Evolutionary conservation across 2,888 invertebrate genomes (phyloP).

Genomic region (Pterobdella sp.): DNA sequence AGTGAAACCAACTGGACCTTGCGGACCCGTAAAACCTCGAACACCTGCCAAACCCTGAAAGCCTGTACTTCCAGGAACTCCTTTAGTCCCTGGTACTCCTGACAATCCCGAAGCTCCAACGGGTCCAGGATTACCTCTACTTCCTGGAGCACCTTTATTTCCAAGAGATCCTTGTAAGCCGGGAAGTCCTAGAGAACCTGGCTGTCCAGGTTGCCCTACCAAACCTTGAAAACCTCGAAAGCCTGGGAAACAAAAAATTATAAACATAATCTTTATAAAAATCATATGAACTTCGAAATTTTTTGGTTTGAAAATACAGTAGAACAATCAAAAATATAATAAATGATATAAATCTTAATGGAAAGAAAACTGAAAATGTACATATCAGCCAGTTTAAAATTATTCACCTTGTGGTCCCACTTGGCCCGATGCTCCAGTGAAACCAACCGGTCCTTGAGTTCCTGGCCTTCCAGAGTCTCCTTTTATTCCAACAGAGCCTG

Average conservation of each 20-base stretch:
- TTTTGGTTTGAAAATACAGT: too few relatives aligned
- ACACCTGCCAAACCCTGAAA: conserved; percentile 1
- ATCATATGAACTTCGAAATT: too few relatives aligned
- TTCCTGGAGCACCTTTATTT: conserved; percentile 34
- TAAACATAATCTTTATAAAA: too few relatives aligned
- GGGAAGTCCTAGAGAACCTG: conserved; percentile 25
- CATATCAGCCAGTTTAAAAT: too few relatives aligned
- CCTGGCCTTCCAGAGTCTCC: conserved; percentile 33
- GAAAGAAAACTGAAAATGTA: too few relatives aligned
- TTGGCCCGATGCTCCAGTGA: conserved; percentile 55
- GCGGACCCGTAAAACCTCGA: not conserved
- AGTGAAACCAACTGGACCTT: not conserved
- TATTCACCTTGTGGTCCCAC: not conserved
- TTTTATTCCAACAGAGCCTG: conserved; percentile 30
- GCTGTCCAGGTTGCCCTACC: conserved; percentile 32
- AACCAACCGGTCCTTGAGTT: conserved; percentile 50
- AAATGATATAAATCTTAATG: too few relatives aligned
- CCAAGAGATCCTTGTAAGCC: conserved; percentile 33
- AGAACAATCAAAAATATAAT: too few relatives aligned
- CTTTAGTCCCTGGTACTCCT: conserved; percentile 25
- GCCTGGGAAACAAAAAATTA: too few relatives aligned
- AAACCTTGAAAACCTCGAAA: conserved; percentile 22
- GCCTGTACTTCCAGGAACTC: conserved; percentile 24
- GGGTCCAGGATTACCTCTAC: conserved; percentile 35
- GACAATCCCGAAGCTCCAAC: conserved; percentile 27